phyloP scores from a whole-genome alignment of 2,888 invertebrate species.

The Andrena trimmerana region DNA sequence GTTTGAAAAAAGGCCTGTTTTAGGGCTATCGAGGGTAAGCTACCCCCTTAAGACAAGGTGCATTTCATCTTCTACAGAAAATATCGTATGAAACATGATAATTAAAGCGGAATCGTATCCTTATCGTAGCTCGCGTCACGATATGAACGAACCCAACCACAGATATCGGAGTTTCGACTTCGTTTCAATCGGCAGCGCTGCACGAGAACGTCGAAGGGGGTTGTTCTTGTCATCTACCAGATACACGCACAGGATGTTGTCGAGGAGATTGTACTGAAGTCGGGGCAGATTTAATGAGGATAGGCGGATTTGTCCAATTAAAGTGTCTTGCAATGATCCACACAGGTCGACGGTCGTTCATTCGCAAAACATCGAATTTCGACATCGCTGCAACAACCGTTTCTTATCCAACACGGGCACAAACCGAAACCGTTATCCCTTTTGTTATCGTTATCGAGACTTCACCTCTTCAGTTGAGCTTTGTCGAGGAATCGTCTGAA shows the following conservation, averaged over 20 bases:
- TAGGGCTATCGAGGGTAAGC: too few species aligned
- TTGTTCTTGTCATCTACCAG: slow-evolving; percentile 73
- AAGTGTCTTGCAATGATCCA: slow-evolving; percentile 85
- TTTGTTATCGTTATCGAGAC: slow-evolving; percentile 65
- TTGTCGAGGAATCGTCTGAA: slow-evolving; percentile 16
- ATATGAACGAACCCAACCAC: slow-evolving; percentile 10
- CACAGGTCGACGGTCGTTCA: slow-evolving; percentile 76
- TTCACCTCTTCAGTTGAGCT: slow-evolving; percentile 30
- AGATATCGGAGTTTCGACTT: slow-evolving; percentile 75
- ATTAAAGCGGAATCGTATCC: slow-evolving; percentile 42
- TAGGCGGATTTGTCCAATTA: slow-evolving; percentile 86
- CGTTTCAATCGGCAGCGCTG: slow-evolving; percentile 75
- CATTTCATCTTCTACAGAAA: neutral
- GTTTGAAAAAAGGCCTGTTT: too few species aligned
- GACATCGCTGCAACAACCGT: slow-evolving; percentile 67
- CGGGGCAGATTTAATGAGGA: slow-evolving; percentile 84
- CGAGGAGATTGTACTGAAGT: slow-evolving; percentile 64
- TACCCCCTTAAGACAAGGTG: neutral
- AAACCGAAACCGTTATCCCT: slow-evolving; percentile 63
- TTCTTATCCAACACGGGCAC: slow-evolving; percentile 69
- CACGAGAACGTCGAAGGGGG: slow-evolving; percentile 78
- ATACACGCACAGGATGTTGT: slow-evolving; percentile 57
- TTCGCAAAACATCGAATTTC: slow-evolving; percentile 81
- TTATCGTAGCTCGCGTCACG: slow-evolving; percentile 1
- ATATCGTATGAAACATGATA: neutral